Base-by-base conservation (phyloP, 2,797 vertebrate genomes). In the Psittacula echo region DNA sequence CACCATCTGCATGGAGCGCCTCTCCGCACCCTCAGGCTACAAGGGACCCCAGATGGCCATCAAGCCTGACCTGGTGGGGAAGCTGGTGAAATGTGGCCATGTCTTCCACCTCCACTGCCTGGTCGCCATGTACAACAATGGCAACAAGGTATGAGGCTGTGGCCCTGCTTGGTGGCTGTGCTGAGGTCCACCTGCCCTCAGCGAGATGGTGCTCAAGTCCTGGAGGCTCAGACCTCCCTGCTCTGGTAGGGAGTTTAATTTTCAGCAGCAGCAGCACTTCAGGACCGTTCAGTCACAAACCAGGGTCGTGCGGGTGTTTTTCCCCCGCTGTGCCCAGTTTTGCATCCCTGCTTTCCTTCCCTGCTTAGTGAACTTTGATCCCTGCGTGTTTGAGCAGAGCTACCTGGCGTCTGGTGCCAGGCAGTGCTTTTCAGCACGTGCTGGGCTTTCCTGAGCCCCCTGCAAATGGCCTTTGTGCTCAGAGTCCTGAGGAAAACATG, bases 111-210 rank as follows among this genome's bases (percentile, higher is more conserved):
- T 99, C 80, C 98, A 99, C 97, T 99, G 99, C 95, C 97, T 99
- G 92, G 98, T 99, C n/a, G 99, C 99, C 85, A 99, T 99, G 99
- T 99, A 99, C 96, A 99, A 99, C 95, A 99, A 99, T 0, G 99
- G 99, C 91, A 99, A 99, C 98, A 99, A 99, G 98, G 99, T 99
- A 7, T 95, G 85, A 92, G 65, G 24, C 67, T 67, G 44, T 6
- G 2, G 45, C 32, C 13, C 2, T 0, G 21, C 39, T 77, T 0
- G 0, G 42, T 5, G 6, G 12, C 32, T 19, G 12, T 23, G 61
- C 70, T 13, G 22, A 85, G 29, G 22, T 39, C 34, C 21, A 18
- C 0, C 4, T n/a, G 47, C 51, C 47, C n/a, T 53, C 10, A 8
- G 30, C 2, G 20, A 37, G 17, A 30, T 0, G 2, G 67, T 37